Percentiles rank a stretch among this genome's conserved stretches.
Evolutionary conservation across 2,888 invertebrate species (phyloP).

Genomic region (Drosophila prolongata): DNA sequence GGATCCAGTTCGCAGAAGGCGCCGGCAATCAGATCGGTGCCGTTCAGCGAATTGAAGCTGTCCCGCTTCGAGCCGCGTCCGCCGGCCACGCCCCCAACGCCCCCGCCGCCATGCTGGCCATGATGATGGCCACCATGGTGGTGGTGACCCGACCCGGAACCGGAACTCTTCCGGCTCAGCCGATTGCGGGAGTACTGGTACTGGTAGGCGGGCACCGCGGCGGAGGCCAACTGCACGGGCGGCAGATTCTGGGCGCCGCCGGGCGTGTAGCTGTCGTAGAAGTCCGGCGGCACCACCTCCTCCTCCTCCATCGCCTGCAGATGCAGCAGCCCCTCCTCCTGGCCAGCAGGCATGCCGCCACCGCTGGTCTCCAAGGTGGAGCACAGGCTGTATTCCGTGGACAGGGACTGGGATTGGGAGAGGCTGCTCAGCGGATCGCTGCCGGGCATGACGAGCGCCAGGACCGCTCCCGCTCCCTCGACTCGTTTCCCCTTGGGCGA

Average conservation of each 20-base stretch:
- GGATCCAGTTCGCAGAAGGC: conserved; percentile 83
- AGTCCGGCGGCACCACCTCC: conserved; percentile 80
- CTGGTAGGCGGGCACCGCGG: conserved; percentile 71
- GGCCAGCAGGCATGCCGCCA: conserved; percentile 33
- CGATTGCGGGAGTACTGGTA: conserved; percentile 81
- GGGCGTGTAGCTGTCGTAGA: conserved; percentile 78
- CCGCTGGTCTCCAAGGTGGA: conserved; percentile 60
- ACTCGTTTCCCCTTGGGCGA: conserved; percentile 79
- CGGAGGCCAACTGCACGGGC: conserved; percentile 34
- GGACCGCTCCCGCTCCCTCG: conserved; percentile 49
- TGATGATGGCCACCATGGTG: conserved; percentile 38
- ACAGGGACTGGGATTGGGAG: conserved; percentile 51
- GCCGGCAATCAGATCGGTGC: conserved; percentile 82
- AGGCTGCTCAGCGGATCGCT: conserved; percentile 67
- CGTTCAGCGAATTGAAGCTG: conserved; percentile 82
- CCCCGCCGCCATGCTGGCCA: conserved; percentile 30
- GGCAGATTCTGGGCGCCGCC: conserved; percentile 68
- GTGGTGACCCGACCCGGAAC: conserved; percentile 64
- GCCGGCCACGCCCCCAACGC: conserved; percentile 23
- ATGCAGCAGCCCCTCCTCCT: conserved; percentile 60
- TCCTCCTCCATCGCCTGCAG: conserved; percentile 68
- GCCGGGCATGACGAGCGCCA: conserved; percentile 70
- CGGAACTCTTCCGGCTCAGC: conserved; percentile 80
- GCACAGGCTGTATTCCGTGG: conserved; percentile 74
- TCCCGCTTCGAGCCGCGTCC: conserved; percentile 80